Evolutionary conservation across 2,888 invertebrate genomes (phyloP).

Genomic region (Pyrgus malvae): DNA sequence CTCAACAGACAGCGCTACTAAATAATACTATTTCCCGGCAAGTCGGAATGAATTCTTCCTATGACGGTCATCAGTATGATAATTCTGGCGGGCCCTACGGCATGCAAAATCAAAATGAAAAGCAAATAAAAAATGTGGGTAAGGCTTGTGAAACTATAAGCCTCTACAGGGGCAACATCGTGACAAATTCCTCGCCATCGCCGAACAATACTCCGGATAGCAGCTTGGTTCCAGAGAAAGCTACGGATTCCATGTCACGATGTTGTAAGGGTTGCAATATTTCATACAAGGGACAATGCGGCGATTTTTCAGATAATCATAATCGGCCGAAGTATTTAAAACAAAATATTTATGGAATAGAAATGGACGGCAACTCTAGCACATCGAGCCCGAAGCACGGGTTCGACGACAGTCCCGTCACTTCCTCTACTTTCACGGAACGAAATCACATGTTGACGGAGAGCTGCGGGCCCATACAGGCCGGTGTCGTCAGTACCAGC

Average conservation of each 20-base stretch:
- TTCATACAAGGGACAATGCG: constrained; percentile 63
- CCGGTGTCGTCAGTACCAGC: constrained; percentile 92
- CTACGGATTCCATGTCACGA: constrained; percentile 52
- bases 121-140: constrained; percentile 45
- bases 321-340: constrained; percentile 67
- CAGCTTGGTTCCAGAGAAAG: constrained; percentile 66
- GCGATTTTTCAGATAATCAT: constrained; percentile 62
- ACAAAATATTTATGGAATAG: constrained; percentile 66
- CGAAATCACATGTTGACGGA: constrained; percentile 80
- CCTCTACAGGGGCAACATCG: constrained; percentile 57
- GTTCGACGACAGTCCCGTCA: constrained; percentile 84
- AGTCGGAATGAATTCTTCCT: constrained; percentile 65
- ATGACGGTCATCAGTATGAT: constrained; percentile 60
- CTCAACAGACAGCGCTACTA: constrained; percentile 93
- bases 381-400: constrained; percentile 81
- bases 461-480: constrained; percentile 88
- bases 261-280: constrained; percentile 81
- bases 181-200: constrained; percentile 64
- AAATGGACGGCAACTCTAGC: constrained; percentile 71
- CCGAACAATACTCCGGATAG: constrained; percentile 74
- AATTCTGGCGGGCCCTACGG: constrained; percentile 46
- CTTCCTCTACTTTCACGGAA: constrained; percentile 85
- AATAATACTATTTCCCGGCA: constrained; percentile 91
- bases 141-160: constrained; percentile 55
- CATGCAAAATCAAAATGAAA: constrained; percentile 54